A percentile compares a stretch with the other conserved stretches of the same genome.
Conservation (phyloP, 2,797 vertebrate species). For the Falco novaeseelandiae region DNA sequence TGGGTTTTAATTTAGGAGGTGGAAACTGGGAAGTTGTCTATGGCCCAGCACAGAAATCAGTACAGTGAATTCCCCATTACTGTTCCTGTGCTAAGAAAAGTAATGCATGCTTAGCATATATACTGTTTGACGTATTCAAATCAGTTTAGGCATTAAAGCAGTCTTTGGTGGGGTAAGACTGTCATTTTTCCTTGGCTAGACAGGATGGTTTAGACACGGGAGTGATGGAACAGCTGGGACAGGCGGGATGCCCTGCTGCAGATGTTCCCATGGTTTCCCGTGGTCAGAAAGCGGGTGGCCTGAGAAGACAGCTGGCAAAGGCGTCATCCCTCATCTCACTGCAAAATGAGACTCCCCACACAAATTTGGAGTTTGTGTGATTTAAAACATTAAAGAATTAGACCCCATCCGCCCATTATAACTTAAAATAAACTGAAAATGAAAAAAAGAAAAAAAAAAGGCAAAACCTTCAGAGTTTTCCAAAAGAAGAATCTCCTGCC, state of each 20-base stretch:
- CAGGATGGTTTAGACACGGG: not conserved
- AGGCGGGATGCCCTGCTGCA: not conserved
- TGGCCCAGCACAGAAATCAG: not conserved
- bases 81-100: not conserved
- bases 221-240: not conserved
- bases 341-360: not conserved
- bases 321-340: not conserved
- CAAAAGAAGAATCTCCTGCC: not conserved
- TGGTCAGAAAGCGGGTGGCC: not conserved
- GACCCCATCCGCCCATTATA: not conserved
- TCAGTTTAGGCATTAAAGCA: not conserved
- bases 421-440: not conserved
- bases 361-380: not conserved
- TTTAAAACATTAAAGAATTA: not conserved
- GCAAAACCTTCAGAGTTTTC: not conserved
- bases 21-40: not conserved
- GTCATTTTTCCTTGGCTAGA: not conserved
- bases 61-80: not conserved
- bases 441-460: rapidly evolving
- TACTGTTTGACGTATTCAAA: not conserved
- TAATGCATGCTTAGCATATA: not conserved
- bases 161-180: not conserved
- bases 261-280: rapidly evolving
- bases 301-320: not conserved
- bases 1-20: not conserved